Percentiles rank a stretch among this genome's conserved stretches.
These are phyloP conservation scores for Anthonomus grandis DNA, from an alignment of 1,140 invertebrate species.

Conservation along the genomic window DNA sequence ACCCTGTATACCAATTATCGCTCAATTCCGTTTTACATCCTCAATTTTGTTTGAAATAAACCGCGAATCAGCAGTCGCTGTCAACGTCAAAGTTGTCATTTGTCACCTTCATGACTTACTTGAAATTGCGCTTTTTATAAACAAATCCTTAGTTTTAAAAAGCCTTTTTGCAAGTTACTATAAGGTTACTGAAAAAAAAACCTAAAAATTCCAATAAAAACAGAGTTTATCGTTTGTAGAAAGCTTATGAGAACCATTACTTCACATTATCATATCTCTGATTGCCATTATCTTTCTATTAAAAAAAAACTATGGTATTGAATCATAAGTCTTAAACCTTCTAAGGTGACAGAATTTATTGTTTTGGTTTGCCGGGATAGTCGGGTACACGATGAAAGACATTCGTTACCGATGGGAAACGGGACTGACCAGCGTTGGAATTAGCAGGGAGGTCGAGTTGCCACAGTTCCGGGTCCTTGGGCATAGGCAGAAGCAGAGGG, in stretches of 20 bases:
- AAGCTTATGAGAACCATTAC: neutral
- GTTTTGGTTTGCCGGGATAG: slow-evolving; percentile 63
- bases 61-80: too few relatives aligned
- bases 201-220: neutral
- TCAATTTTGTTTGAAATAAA: too few relatives aligned
- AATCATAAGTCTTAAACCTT: neutral
- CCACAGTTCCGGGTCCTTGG: slow-evolving; percentile 93
- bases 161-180: too few relatives aligned
- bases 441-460: slow-evolving; percentile 87
- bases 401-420: slow-evolving; percentile 95
- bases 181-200: too few relatives aligned
- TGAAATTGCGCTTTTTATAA: too few relatives aligned
- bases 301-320: neutral
- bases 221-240: neutral
- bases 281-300: neutral
- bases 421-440: slow-evolving; percentile 82
- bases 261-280: neutral
- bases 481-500: slow-evolving; percentile 85
- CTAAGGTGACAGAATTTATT: slow-evolving; percentile 52
- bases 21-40: too few relatives aligned
- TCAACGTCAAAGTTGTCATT: too few relatives aligned
- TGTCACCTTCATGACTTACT: too few relatives aligned
- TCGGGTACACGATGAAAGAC: slow-evolving; percentile 97
- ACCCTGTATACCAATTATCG: too few relatives aligned
- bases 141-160: too few relatives aligned